A percentile compares a stretch with the other conserved stretches of the same genome.
Evolutionary conservation across 2,888 invertebrate genomes (phyloP).

Genomic region (Emesis furor): DNA sequence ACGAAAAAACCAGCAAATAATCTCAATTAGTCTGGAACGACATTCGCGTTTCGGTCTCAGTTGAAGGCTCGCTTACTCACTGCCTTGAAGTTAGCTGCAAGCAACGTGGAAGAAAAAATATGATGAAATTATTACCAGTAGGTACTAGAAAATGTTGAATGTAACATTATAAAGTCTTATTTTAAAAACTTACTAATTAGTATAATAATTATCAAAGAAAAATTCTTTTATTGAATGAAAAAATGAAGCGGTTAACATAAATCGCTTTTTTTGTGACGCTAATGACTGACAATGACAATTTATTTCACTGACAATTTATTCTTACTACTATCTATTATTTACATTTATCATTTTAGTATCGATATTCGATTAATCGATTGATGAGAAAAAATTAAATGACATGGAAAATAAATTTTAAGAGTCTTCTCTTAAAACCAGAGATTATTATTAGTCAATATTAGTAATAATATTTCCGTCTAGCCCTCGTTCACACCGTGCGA

Average conservation of each 20-base stretch:
- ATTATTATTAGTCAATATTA: no score
- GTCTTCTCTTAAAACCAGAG: no score
- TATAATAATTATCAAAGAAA: background rate
- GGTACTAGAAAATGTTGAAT: background rate
- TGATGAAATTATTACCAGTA: background rate
- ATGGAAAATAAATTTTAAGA: no score
- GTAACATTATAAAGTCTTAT: background rate
- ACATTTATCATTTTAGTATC: no score
- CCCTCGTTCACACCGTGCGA: no score
- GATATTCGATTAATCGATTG: no score
- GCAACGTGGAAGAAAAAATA: slow-evolving; percentile 82
- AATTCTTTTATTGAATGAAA: no score
- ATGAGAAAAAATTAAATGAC: no score
- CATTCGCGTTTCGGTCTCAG: slow-evolving; percentile 86
- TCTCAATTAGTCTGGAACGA: slow-evolving; percentile 88
- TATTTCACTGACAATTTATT: no score
- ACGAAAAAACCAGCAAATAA: slow-evolving; percentile 87
- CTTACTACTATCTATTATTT: no score
- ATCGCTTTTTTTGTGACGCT: background rate
- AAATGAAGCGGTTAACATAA: background rate
- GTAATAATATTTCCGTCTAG: no score
- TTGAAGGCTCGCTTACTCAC: slow-evolving; percentile 90
- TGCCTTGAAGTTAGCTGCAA: slow-evolving; percentile 89
- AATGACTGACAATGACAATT: no score
- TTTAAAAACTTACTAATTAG: background rate